Evolutionary conservation across 2,888 invertebrate species (phyloP).

Genomic region (Chirona hameri): DNA sequence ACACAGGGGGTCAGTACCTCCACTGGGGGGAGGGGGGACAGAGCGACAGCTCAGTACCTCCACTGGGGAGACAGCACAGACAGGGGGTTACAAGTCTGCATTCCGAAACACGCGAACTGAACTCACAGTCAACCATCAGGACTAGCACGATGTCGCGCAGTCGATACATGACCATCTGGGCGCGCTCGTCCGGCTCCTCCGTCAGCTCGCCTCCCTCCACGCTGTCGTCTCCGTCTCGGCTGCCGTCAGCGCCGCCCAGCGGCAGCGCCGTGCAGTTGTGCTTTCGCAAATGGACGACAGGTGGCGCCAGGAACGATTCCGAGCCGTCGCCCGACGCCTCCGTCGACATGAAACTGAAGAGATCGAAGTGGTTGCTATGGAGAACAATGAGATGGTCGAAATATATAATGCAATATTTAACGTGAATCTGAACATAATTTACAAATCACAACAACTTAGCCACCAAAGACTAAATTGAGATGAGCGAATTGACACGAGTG

Average conservation of each 20-base stretch:
- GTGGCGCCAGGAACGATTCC: neutral
- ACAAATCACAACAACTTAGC: too few species aligned
- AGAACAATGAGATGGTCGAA: too few species aligned
- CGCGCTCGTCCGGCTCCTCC: neutral
- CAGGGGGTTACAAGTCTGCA: neutral
- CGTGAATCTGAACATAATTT: too few species aligned
- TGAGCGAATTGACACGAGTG: too few species aligned
- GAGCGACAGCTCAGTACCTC: too few species aligned
- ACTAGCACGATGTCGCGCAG: neutral
- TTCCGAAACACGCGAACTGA: neutral
- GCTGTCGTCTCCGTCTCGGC: conserved; percentile 4
- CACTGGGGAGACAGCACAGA: too few species aligned
- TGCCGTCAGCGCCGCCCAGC: neutral
- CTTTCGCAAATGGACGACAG: conserved; percentile 3
- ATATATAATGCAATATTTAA: too few species aligned
- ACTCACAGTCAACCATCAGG: neutral
- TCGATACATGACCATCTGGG: neutral
- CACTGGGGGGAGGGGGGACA: too few species aligned
- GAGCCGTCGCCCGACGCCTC: neutral
- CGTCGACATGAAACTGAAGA: neutral
- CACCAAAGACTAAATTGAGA: too few species aligned
- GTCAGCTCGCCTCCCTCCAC: neutral
- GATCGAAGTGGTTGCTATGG: neutral
- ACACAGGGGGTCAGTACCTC: neutral
- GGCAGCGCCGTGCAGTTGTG: neutral